Evolutionary conservation across 1,140 invertebrate genomes (phyloP).

Genomic region (Temnothorax curvispinosus): DNA sequence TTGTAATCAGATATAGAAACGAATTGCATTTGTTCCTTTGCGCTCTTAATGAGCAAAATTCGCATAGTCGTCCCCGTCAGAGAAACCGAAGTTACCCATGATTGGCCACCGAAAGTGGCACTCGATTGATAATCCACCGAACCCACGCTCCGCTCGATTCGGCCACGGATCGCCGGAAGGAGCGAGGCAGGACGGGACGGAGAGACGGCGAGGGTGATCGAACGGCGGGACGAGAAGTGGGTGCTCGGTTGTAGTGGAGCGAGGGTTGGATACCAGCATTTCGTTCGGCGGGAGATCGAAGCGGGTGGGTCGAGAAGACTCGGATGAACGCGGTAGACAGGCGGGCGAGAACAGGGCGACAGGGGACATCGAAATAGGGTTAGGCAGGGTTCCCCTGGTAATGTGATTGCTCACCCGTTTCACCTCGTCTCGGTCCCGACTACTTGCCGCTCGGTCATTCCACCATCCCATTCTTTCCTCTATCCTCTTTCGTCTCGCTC

Average conservation of each 20-base stretch:
- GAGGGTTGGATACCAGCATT: slow-evolving; percentile 49
- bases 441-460: slow-evolving; percentile 68
- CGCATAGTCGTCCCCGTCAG: slow-evolving; percentile 8
- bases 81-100: slow-evolving; percentile 64
- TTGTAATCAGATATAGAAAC: not conserved
- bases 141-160: slow-evolving; percentile 66
- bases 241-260: slow-evolving; percentile 47
- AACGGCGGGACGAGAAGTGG: slow-evolving; percentile 42
- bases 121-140: slow-evolving; percentile 73
- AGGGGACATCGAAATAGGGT: slow-evolving; percentile 79
- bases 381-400: slow-evolving; percentile 76
- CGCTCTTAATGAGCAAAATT: slow-evolving; percentile 28
- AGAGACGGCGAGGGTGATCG: slow-evolving; percentile 28
- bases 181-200: not conserved
- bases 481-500: not conserved
- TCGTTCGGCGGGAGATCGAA: slow-evolving; percentile 59
- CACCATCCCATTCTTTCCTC: slow-evolving; percentile 63
- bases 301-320: slow-evolving; percentile 65
- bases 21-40: not conserved
- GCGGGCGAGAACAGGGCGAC: slow-evolving; percentile 64
- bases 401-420: slow-evolving; percentile 81
- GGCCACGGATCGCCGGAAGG: slow-evolving; percentile 51
- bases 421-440: slow-evolving; percentile 73
- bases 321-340: slow-evolving; percentile 63
- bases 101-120: slow-evolving; percentile 69